Evolutionary conservation across 2,113 vertebrate genomes (phyloP).

Genomic region (Hydropotes inermis): DNA sequence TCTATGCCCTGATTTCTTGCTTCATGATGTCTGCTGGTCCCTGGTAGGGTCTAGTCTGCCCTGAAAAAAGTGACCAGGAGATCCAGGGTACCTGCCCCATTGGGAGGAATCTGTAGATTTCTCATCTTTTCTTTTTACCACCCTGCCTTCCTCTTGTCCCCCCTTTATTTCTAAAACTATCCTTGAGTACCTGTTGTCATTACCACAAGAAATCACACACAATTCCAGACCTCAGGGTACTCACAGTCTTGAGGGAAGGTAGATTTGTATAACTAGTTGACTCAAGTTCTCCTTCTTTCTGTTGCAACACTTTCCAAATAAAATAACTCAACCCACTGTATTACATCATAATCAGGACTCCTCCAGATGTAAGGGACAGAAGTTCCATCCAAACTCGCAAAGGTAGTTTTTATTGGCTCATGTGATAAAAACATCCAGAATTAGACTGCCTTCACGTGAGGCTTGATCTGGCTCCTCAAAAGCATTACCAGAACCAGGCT

Average conservation of each 20-base stretch:
- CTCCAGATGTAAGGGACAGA: background rate
- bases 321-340: constrained; percentile 15
- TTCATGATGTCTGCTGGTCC: background rate
- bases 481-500: background rate
- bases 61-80: background rate
- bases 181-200: background rate
- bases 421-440: background rate
- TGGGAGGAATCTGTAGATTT: background rate
- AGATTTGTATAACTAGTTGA: background rate
- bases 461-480: background rate
- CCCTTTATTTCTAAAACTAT: background rate
- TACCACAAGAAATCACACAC: background rate
- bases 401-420: background rate
- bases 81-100: background rate
- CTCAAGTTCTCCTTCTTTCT: background rate
- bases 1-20: constrained; percentile 19
- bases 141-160: background rate
- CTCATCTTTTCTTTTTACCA: background rate
- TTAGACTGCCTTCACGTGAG: background rate
- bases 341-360: background rate
- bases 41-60: background rate
- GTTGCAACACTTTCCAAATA: background rate
- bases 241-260: background rate
- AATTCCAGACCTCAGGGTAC: background rate
- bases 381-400: background rate